Base-by-base conservation (phyloP, 2,888 invertebrate genomes). In the Ormyrus pomaceus region DNA sequence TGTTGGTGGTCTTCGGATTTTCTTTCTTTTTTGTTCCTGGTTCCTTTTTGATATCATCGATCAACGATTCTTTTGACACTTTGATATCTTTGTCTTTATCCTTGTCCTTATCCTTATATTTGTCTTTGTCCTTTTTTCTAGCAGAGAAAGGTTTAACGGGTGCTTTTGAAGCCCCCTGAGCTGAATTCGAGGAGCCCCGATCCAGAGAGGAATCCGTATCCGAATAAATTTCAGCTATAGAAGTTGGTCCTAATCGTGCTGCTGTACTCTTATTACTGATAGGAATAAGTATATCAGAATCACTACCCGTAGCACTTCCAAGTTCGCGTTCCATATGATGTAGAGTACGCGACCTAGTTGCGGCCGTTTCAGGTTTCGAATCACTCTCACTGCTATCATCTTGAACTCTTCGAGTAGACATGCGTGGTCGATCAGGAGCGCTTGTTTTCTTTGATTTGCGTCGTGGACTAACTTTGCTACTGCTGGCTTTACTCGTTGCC, bases 211-310 rank as follows among this genome's bases (percentile, higher is more conserved):
- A 95, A 85, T 95, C 95, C 84, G 95, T 95, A 85, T 97, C 96
- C 0, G 97, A 96, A 91, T 97, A 97, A 85, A 97, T 96, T 82
- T 95, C 94, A 34, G 94, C 92, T n/a, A 94, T 93, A 79, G 93
- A 93, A 68, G 93, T 92, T 2, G 89, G 88, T 5, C 87, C 88
- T 8, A 88, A 83, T 1, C 87, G 87, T 34, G 85, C 83, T 0
- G 87, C 79, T 6, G 80, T 83, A 13, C 87, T 86, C 13, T 84
- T 80, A 53, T 92, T 92, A 85, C 92, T 92, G 48, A 95, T 93
- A 50, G 95, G 93, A 91, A 95, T 92, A 65, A 96, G 89, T 82
- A 96, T 96, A 89, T 96, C 96, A 88, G 96, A 96, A 83, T 96
- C 96, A 75, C 95, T 94, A 68, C 93, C 94, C 5, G 95, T 94